Evolutionary conservation across 2,888 invertebrate species (phyloP).

Genomic region (Dexiosoma caninum): DNA sequence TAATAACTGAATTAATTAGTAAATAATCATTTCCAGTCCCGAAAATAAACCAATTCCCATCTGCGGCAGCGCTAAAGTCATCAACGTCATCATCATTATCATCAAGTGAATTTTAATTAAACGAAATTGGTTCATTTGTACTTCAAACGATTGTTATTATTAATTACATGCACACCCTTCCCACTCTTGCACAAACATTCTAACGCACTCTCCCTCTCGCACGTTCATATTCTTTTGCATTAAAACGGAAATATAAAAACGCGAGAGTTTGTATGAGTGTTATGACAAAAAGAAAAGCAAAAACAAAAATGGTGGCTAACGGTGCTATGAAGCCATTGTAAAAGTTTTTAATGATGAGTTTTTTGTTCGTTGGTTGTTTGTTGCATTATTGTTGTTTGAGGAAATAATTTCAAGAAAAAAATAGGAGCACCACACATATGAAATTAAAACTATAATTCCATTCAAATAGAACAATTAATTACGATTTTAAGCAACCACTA

Average conservation of each 20-base stretch:
- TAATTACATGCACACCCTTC: not conserved
- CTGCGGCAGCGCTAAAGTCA: not conserved
- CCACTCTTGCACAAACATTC: no score
- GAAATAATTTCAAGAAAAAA: constrained; percentile 6
- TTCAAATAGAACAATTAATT: constrained; percentile 26
- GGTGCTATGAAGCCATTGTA: constrained; percentile 39
- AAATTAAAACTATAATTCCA: constrained; percentile 49
- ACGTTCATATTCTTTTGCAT: not conserved
- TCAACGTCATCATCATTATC: constrained; percentile 2
- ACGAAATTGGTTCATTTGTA: constrained; percentile 45
- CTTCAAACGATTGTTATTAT: not conserved
- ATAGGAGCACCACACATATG: no score
- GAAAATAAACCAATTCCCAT: constrained; percentile 11
- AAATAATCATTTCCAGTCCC: constrained; percentile 51
- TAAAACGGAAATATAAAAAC: constrained; percentile 25
- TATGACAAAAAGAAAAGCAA: no score
- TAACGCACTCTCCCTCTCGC: not conserved
- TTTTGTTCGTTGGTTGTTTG: not conserved
- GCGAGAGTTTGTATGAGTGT: not conserved
- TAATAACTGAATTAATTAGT: constrained; percentile 64
- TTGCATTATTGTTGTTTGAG: constrained; percentile 38
- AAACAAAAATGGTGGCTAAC: constrained; percentile 42
- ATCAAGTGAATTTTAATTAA: constrained; percentile 52
- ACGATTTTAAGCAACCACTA: constrained; percentile 1
- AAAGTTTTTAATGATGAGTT: not conserved